phyloP scores from a whole-genome alignment of 2,797 vertebrate species.

The Syncerus caffer region DNA sequence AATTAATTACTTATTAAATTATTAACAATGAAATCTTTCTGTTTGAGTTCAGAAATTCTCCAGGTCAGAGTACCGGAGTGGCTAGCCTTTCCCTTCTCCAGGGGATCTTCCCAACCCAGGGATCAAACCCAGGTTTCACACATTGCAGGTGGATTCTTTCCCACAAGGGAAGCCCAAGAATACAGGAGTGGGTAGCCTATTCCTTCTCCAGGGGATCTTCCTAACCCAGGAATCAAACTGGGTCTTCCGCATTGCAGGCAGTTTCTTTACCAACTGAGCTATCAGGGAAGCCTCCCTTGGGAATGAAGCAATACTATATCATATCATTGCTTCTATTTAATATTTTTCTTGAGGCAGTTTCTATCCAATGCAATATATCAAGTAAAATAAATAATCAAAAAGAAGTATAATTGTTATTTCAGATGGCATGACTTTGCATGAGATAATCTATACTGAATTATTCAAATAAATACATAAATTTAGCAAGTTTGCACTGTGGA shows the following conservation, averaged over 20 bases:
- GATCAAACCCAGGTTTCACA: background rate
- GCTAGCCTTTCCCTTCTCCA: background rate
- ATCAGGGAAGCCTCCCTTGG: background rate
- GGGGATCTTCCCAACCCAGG: background rate
- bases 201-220: background rate
- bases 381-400: background rate
- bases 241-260: background rate
- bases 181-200: background rate
- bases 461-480: background rate
- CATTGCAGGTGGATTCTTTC: background rate
- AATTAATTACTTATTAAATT: background rate
- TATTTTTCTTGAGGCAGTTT: background rate
- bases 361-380: background rate
- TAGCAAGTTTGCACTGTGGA: background rate
- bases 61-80: background rate
- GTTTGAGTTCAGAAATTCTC: background rate
- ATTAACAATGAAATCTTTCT: background rate
- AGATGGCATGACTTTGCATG: background rate
- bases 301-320: background rate
- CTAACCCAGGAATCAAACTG: background rate
- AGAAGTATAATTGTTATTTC: background rate
- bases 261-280: background rate
- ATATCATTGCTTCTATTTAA: background rate
- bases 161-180: background rate
- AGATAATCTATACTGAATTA: background rate